Evolutionary conservation across 1,140 invertebrate genomes (phyloP).

Genomic region (Copidosoma floridanum): DNA sequence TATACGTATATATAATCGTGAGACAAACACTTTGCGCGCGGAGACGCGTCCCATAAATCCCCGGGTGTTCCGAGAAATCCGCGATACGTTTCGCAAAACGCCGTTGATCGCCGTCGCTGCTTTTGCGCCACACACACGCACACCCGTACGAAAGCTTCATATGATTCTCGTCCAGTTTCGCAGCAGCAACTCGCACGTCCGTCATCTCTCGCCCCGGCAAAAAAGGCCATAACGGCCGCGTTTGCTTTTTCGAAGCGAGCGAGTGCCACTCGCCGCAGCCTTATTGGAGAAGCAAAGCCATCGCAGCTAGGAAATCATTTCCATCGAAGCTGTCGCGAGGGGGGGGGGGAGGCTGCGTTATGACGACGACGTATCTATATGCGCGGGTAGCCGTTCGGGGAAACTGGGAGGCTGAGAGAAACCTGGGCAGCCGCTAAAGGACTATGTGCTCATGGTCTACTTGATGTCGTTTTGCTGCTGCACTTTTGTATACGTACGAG

Average conservation of each 20-base stretch:
- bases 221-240: constrained; percentile 12
- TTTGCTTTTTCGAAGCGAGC: no score
- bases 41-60: no score
- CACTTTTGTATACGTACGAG: neutral
- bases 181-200: neutral
- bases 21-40: no score
- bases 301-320: constrained; percentile 21
- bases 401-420: constrained; percentile 8
- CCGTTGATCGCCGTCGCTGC: no score
- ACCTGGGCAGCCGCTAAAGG: constrained; percentile 10
- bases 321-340: constrained; percentile 8
- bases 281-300: no score
- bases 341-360: constrained; percentile 10
- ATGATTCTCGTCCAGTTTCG: neutral
- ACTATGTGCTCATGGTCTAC: no score
- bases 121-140: neutral
- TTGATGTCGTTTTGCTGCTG: no score
- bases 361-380: neutral
- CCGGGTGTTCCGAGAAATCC: constrained; percentile 17
- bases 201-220: neutral
- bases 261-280: no score
- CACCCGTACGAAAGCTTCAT: neutral
- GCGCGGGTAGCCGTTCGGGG: constrained; percentile 1
- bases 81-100: constrained; percentile 17
- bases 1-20: neutral